These are phyloP conservation scores for Thunnus albacares DNA, from an alignment of 2,797 vertebrate species.

Conservation along the genomic window DNA sequence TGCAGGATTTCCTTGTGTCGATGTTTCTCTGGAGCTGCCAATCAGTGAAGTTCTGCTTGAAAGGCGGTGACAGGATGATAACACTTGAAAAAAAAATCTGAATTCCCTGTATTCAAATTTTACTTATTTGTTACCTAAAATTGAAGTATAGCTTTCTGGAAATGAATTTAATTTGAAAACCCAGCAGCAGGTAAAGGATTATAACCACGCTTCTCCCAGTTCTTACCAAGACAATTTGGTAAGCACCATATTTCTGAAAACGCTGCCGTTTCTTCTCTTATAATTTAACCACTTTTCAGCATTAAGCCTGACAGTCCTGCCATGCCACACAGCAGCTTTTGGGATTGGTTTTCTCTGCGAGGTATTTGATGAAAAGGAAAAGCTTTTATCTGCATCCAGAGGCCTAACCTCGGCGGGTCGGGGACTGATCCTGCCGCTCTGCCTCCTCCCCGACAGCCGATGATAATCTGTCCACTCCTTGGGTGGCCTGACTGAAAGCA, in stretches of 20 bases:
- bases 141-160: not conserved
- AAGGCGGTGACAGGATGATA: not conserved
- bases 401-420: constrained; percentile 35
- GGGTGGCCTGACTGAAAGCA: constrained; percentile 57
- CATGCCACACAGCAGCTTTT: constrained; percentile 31
- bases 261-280: constrained; percentile 12
- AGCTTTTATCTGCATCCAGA: constrained; percentile 60
- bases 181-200: not conserved
- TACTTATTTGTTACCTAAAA: not conserved
- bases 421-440: constrained; percentile 47
- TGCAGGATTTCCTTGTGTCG: constrained; percentile 28
- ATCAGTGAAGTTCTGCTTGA: constrained; percentile 18
- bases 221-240: constrained; percentile 2
- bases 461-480: constrained; percentile 66
- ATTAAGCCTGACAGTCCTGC: constrained; percentile 27
- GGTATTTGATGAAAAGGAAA: constrained; percentile 52
- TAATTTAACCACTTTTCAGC: constrained; percentile 48
- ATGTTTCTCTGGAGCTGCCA: not conserved
- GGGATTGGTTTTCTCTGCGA: constrained; percentile 57
- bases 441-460: constrained; percentile 48
- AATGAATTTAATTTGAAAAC: not conserved
- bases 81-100: not conserved
- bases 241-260: not conserved
- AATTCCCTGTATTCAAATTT: not conserved
- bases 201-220: not conserved